Evolutionary conservation across 2,888 invertebrate species (phyloP), one percentile per base, ranked within the genome.

Genomic region (Portevinia maculata): DNA sequence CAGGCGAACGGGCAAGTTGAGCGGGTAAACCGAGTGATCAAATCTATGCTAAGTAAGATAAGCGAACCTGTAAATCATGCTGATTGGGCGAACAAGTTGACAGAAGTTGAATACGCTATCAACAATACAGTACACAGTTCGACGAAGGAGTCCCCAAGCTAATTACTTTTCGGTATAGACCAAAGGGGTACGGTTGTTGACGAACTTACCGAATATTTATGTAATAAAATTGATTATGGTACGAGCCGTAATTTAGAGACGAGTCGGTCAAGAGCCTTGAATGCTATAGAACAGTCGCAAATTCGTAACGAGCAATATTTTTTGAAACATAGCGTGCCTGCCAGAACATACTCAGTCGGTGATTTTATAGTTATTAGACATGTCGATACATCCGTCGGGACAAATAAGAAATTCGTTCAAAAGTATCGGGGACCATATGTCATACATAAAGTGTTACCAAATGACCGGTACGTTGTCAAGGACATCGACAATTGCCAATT

Each of bases 71-170:
- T 62, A 3, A 62, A 19, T n/a, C 9, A 62, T 28, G 57, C 57
- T 3, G 19, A 57, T 21, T 57, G 57, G 41, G 24, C 34, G 9
- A 50, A 50, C 0, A 60, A 65, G 17, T 67, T 79, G 28, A 19
- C 52, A 24, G 7, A 74, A 7, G 30, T 69, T 24, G 86, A 87
- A 75, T 86, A 84, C 69, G 79, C 83, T 0, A 78, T 86, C 3
- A 87, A 87, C 65, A 87, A 86, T 53, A 86, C 85, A 0, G 57
- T 86, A 13, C 83, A 55, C 48, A 85, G 86, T 48, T 53, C 85
- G 3, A 86, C 87, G 13, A 83, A 85, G 1, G 84, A 87, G 57
- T 85, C 87, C 1, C 86, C 87, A 1, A 86, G 86, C 79, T 85
- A 71, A 46, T 46, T 87, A 28, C 62, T 88, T 24, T 87, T 87